A percentile compares a stretch with the other conserved stretches of the same genome.
Evolutionary conservation across 2,888 invertebrate species (phyloP).

Genomic region (Mesorhabditis spiculigera): DNA sequence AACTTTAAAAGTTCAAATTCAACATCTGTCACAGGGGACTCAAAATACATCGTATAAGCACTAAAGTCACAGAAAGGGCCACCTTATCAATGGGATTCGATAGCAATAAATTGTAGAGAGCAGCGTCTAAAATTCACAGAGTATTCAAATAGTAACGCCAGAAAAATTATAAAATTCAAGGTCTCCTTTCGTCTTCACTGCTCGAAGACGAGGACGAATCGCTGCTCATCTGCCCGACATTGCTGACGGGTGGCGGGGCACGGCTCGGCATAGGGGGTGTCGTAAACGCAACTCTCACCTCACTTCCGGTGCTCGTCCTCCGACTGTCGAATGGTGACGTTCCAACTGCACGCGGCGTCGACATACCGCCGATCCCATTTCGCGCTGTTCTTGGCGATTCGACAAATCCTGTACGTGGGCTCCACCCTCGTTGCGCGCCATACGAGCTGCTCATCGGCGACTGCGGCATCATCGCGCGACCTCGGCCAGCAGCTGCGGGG

Average conservation of each 20-base stretch:
- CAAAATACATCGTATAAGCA: too few species aligned
- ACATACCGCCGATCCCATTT: neutral
- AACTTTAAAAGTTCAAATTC: too few species aligned
- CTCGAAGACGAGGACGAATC: constrained; percentile 40
- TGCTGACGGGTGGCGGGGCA: constrained; percentile 10
- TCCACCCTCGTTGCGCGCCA: neutral
- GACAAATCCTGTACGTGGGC: neutral
- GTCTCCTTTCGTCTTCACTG: constrained; percentile 36
- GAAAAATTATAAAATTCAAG: constrained; percentile 10
- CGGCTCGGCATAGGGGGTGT: neutral
- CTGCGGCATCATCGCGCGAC: neutral
- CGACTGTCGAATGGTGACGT: constrained; percentile 5
- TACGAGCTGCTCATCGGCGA: neutral
- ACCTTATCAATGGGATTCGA: too few species aligned
- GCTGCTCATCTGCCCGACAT: constrained; percentile 42
- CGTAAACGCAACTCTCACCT: neutral
- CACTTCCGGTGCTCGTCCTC: neutral
- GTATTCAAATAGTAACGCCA: too few species aligned
- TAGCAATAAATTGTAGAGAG: too few species aligned
- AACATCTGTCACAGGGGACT: too few species aligned
- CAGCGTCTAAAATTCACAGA: too few species aligned
- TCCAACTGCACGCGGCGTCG: neutral
- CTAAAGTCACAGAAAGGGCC: too few species aligned
- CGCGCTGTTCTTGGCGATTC: constrained; percentile 1
- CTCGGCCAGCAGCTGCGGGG: neutral